Evolutionary conservation across 2,113 vertebrate species (phyloP).

Genomic region (Polyodon spathula): DNA sequence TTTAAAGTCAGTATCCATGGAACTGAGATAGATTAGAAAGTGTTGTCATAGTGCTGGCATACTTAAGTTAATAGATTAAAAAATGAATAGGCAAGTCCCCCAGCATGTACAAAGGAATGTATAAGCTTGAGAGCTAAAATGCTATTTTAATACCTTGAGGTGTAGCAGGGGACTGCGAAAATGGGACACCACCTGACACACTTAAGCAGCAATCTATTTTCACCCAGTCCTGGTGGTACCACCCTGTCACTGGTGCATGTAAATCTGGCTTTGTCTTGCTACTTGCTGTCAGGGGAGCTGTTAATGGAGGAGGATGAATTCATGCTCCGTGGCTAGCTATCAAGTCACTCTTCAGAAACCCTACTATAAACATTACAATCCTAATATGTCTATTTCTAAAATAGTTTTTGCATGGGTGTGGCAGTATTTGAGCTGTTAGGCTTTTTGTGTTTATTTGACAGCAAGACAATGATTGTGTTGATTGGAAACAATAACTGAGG

Average conservation of each 20-base stretch:
- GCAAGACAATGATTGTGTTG: too few relatives aligned
- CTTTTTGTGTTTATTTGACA: not conserved
- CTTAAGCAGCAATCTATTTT: constrained; percentile 29
- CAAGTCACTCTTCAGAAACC: constrained; percentile 12
- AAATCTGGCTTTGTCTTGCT: constrained; percentile 1
- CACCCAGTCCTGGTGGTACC: not conserved
- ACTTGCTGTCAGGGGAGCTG: not conserved
- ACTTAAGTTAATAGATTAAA: not conserved
- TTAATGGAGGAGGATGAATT: not conserved
- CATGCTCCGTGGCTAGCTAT: constrained; percentile 7
- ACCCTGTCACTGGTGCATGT: constrained; percentile 4
- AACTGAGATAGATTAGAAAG: constrained; percentile 2
- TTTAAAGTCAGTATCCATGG: not conserved
- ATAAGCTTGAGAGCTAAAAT: constrained; percentile 34
- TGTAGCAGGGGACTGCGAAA: constrained; percentile 32
- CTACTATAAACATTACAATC: constrained; percentile 2
- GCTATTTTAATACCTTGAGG: constrained; percentile 38
- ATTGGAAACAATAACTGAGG: too few relatives aligned
- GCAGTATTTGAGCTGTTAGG: not conserved
- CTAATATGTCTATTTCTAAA: not conserved
- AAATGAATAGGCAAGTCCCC: constrained; percentile 4
- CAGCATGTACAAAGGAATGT: constrained; percentile 26
- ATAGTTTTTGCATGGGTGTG: not conserved
- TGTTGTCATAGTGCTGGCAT: constrained; percentile 9
- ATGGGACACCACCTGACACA: constrained; percentile 38